These are phyloP conservation scores for Hybos culiciformis DNA, from an alignment of 2,888 invertebrate genomes.

Conservation along the genomic window DNA sequence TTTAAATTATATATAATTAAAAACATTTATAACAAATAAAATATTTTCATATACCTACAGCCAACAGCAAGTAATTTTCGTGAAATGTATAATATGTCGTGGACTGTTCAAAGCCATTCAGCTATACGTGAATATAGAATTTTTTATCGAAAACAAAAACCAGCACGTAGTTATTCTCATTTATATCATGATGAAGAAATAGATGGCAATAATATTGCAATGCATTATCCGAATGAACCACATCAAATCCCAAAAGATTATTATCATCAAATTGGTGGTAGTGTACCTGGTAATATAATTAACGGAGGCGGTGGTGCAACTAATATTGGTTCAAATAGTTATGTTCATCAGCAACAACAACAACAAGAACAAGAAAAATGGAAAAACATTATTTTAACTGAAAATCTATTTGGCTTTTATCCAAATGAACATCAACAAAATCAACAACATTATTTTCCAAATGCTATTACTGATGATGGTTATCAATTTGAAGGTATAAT, in stretches of 20 bases:
- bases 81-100: constrained; percentile 39
- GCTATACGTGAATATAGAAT: constrained; percentile 39
- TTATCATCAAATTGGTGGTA: no score
- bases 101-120: constrained; percentile 41
- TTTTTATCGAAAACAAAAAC: constrained; percentile 33
- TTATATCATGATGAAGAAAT: constrained; percentile 4
- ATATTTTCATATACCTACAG: constrained; percentile 4
- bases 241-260: no score
- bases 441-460: no score
- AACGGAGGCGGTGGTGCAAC: no score
- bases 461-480: no score
- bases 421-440: no score
- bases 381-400: constrained; percentile 17
- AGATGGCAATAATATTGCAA: not conserved
- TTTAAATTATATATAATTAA: no score
- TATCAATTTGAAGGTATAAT: constrained; percentile 8
- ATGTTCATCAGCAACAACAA: no score
- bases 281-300: no score
- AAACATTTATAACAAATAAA: no score
- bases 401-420: no score
- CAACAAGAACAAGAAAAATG: constrained; percentile 10
- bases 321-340: no score
- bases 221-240: not conserved
- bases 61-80: constrained; percentile 36
- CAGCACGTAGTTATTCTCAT: not conserved